Evolutionary conservation across 2,113 vertebrate species (phyloP).

Genomic region (Hemiprocne comata): DNA sequence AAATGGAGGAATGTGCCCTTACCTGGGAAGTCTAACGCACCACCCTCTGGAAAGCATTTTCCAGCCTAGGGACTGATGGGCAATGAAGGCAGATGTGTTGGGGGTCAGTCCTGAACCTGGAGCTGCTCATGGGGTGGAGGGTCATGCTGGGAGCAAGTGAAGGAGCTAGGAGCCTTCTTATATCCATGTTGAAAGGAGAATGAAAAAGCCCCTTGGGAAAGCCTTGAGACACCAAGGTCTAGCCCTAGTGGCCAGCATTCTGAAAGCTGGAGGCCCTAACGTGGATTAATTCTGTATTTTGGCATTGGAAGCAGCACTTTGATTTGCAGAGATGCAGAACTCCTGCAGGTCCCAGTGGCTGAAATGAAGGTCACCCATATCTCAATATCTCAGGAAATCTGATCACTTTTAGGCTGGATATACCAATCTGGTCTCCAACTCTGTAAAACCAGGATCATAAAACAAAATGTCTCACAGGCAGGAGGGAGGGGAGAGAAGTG

Average conservation of each 20-base stretch:
- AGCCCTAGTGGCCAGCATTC: fast-evolving
- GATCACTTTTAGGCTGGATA: neutral
- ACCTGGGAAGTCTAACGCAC: neutral
- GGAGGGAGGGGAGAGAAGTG: neutral
- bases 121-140: neutral
- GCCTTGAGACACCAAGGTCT: neutral
- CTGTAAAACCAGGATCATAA: neutral
- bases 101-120: neutral
- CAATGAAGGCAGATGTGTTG: fast-evolving
- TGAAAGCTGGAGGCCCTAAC: neutral
- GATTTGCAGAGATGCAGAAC: neutral
- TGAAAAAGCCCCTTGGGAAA: neutral
- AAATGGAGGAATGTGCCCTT: neutral
- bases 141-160: neutral
- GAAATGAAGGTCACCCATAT: fast-evolving
- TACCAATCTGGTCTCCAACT: neutral
- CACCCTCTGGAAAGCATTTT: fast-evolving
- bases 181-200: neutral
- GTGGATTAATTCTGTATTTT: neutral
- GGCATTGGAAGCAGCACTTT: neutral
- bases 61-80: neutral
- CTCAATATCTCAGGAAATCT: neutral
- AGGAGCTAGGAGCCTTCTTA: neutral
- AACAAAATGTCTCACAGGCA: fast-evolving
- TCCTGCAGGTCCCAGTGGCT: neutral